Conservation (phyloP, 2,888 invertebrate species). For the Thymelicus sylvestris region DNA sequence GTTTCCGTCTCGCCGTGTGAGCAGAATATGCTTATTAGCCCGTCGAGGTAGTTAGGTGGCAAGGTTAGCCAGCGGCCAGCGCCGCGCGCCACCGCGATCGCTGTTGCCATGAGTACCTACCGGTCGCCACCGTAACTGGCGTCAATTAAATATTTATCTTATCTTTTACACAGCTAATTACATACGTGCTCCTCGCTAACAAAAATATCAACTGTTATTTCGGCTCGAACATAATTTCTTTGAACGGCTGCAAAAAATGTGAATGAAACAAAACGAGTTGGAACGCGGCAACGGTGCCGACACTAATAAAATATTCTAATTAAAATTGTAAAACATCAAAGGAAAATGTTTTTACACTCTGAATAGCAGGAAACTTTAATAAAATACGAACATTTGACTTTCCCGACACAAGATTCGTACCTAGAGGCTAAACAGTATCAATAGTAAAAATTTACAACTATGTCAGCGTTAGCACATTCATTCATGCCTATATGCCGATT, state of each 20-base stretch:
- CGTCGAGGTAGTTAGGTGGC: slow-evolving; percentile 35
- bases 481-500: slow-evolving; percentile 56
- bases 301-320: slow-evolving; percentile 28
- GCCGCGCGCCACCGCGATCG: not conserved
- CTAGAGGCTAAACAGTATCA: slow-evolving; percentile 30
- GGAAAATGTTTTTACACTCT: slow-evolving; percentile 27
- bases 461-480: slow-evolving; percentile 53
- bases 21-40: slow-evolving; percentile 42
- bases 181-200: slow-evolving; percentile 7
- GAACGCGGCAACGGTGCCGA: slow-evolving; percentile 8
- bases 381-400: slow-evolving; percentile 21
- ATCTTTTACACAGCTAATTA: slow-evolving; percentile 7
- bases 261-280: slow-evolving; percentile 14
- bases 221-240: not conserved
- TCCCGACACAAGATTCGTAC: slow-evolving; percentile 22
- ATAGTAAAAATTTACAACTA: slow-evolving; percentile 44
- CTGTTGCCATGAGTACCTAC: slow-evolving; percentile 9
- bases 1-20: slow-evolving; percentile 46
- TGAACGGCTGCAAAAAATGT: slow-evolving; percentile 11
- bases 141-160: slow-evolving; percentile 1
- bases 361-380: slow-evolving; percentile 25
- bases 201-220: slow-evolving; percentile 5
- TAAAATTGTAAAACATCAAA: slow-evolving; percentile 29
- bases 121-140: not conserved
- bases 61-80: slow-evolving; percentile 39